A percentile compares a stretch with the other conserved stretches of the same genome.
Evolutionary conservation across 2,888 invertebrate species (phyloP).

Genomic region (Lepidonotus clava): DNA sequence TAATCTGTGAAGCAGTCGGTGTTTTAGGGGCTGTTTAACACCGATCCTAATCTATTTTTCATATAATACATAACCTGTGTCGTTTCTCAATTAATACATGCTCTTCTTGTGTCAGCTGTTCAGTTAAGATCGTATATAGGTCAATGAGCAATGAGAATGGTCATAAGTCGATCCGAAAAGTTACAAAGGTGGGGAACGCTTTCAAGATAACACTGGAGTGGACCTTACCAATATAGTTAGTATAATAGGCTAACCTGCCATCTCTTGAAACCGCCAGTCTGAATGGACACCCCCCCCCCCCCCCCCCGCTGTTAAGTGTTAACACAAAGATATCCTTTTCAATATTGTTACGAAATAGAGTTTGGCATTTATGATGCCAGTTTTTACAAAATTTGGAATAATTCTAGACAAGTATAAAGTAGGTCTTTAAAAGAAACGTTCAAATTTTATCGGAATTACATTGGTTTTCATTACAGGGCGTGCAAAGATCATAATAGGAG

Average conservation of each 20-base stretch:
- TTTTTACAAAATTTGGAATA: too few relatives aligned
- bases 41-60: neutral
- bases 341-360: neutral
- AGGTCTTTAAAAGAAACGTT: too few relatives aligned
- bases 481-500: slow-evolving; percentile 34
- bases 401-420: too few relatives aligned
- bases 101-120: too few relatives aligned
- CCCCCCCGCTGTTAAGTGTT: neutral
- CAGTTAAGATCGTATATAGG: too few relatives aligned
- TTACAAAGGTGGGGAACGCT: too few relatives aligned
- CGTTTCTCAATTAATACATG: too few relatives aligned
- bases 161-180: too few relatives aligned
- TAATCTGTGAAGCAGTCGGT: too few relatives aligned
- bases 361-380: too few relatives aligned
- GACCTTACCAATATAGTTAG: neutral
- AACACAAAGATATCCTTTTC: neutral
- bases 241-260: neutral
- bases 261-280: neutral
- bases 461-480: slow-evolving; percentile 30
- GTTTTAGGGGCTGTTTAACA: neutral
- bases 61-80: neutral
- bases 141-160: too few relatives aligned
- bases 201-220: neutral
- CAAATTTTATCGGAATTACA: too few relatives aligned
- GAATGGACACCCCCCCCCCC: neutral